Percentiles rank a stretch among this genome's conserved stretches.
Conservation (phyloP, 2,113 vertebrate species). For the Mionectes macconnelli region DNA sequence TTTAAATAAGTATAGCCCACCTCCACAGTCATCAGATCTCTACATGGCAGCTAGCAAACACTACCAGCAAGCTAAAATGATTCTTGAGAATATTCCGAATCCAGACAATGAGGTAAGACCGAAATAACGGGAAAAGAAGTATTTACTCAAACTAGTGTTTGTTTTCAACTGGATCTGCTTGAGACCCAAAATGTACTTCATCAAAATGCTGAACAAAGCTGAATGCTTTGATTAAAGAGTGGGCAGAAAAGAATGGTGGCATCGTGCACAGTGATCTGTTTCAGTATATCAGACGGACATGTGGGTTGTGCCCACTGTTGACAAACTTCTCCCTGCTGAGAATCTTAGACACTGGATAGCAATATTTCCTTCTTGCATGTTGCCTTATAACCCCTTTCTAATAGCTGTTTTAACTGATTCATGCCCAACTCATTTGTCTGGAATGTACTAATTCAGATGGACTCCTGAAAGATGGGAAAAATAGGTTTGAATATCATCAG, state of each 20-base stretch:
- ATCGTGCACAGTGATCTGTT: background rate
- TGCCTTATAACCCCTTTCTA: background rate
- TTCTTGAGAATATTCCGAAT: conserved; percentile 93
- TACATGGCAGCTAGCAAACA: conserved; percentile 98
- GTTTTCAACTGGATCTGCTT: background rate
- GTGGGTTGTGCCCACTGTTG: background rate
- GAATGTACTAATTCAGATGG: background rate
- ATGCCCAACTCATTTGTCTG: fast-evolving
- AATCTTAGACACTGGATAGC: background rate
- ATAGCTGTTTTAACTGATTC: background rate
- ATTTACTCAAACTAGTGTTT: background rate
- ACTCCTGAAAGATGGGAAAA: background rate
- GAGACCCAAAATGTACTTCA: background rate
- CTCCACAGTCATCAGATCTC: conserved; percentile 93
- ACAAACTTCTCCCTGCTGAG: background rate
- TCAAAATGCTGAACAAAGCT: background rate
- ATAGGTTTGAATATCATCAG: background rate
- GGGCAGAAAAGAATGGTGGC: background rate
- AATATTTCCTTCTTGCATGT: background rate
- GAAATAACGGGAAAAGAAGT: background rate
- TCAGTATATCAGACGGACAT: background rate
- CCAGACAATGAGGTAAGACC: conserved; percentile 90
- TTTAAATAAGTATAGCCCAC: conserved; percentile 96
- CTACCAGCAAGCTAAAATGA: conserved; percentile 98
- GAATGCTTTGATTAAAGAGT: background rate